Evolutionary conservation across 2,797 vertebrate species (phyloP), one percentile per base, ranked within the genome.

Genomic region (Neoniphon sammara): DNA sequence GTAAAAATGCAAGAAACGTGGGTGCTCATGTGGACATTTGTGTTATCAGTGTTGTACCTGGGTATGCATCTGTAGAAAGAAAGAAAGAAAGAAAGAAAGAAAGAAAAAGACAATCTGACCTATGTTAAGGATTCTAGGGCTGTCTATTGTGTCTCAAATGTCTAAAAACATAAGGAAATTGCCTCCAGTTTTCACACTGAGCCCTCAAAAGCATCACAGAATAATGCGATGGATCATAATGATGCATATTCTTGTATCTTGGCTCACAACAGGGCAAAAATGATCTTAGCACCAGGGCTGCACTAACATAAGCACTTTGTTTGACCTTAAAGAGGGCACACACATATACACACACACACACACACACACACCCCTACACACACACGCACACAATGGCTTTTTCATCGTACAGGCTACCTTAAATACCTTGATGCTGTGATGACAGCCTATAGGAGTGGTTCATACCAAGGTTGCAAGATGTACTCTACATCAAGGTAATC

Each of bases 361-460:
- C 55, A 34, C 55, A 34, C 55, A 34, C 55, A 57, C 55, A 34
- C 56, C 36, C 56, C 36, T 31, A 36, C 56, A 58, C 56, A 58
- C 56, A 36, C 56, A 58, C 56, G 36, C 56, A 36, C 30, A 39
- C 14, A 46, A 46, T 46, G 44, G 44, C 44, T 14, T 46, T 46
- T 46, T 46, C 9, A 46, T 36, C 34, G 7, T 36, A 36, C 34
- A 7, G 34, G 7, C 34, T 36, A 36, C 34, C 34, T 36, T 36
- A 36, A 36, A 36, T 36, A 36, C 7, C 34, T 9, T 36, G 4
- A 27, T 27, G 25, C 25, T 27, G 25, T 27, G 25, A 27, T 27
- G 25, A 27, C 25, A 27, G 25, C 4, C 25, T 27, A 27, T 27
- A 27, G 25, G 25, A 27, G 25, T 27, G 25, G 25, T 27, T 4